A percentile compares a stretch with the other conserved stretches of the same genome.
These are phyloP conservation scores for Ceratosolen fusciceps DNA, from an alignment of 1,140 invertebrate species.

Conservation along the genomic window DNA sequence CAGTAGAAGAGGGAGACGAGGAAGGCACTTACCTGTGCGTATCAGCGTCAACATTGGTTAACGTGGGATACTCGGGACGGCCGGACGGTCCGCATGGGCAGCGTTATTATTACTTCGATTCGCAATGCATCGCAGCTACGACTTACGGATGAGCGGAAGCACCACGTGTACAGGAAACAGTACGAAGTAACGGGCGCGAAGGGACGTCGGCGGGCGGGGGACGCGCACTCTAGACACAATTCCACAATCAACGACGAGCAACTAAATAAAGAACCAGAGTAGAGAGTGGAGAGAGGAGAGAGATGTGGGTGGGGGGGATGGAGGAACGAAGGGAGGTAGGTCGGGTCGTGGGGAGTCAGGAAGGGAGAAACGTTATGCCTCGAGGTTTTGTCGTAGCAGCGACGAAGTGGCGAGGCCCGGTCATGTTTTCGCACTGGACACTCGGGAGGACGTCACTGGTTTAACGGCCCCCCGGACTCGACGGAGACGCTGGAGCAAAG, in stretches of 20 bases:
- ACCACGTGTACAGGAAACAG: background rate
- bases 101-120: background rate
- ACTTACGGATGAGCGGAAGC: background rate
- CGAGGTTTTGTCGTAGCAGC: background rate
- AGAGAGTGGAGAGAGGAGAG: too few species aligned
- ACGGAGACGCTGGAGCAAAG: background rate
- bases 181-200: background rate
- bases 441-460: background rate
- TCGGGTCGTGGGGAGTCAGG: too few species aligned
- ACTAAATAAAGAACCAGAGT: too few species aligned
- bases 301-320: too few species aligned
- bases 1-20: too few species aligned
- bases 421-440: background rate
- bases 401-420: background rate
- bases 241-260: too few species aligned
- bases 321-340: background rate
- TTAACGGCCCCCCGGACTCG: background rate
- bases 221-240: constrained; percentile 11
- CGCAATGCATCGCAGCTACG: background rate
- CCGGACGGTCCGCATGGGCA: background rate
- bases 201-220: background rate
- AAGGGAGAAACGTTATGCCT: background rate
- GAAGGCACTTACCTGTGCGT: background rate
- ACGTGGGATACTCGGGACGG: background rate
- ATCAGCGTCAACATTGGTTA: constrained; percentile 3